Conservation (phyloP, 1,140 invertebrate species). For the Sesamia nonagrioides region DNA sequence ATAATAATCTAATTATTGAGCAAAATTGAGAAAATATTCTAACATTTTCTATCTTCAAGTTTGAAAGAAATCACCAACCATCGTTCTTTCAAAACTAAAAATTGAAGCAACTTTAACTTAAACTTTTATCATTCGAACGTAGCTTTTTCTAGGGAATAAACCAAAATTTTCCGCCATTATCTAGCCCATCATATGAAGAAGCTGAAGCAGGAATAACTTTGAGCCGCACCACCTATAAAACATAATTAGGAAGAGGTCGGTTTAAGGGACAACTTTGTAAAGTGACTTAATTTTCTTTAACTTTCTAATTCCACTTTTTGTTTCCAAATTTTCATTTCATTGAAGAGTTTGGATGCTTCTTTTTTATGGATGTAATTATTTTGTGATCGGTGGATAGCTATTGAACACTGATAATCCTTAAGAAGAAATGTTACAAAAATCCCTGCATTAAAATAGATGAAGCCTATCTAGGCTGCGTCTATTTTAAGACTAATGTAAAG, state of each 20-base stretch:
- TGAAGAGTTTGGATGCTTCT: background rate
- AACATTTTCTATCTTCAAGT: too few relatives aligned
- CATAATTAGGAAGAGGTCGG: conserved; percentile 39
- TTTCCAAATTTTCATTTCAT: conserved; percentile 29
- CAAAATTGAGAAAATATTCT: too few relatives aligned
- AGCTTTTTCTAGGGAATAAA: conserved; percentile 7
- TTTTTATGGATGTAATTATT: conserved; percentile 19
- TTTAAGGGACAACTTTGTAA: conserved; percentile 16
- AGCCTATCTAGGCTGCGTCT: background rate
- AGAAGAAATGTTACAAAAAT: too few relatives aligned
- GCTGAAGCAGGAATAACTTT: conserved; percentile 7
- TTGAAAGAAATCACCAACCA: too few relatives aligned
- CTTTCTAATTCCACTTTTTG: conserved; percentile 38
- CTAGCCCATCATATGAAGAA: conserved; percentile 2
- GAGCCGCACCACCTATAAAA: conserved; percentile 35
- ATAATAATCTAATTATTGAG: too few relatives aligned
- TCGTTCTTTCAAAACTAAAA: too few relatives aligned
- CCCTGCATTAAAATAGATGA: too few relatives aligned
- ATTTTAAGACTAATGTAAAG: background rate
- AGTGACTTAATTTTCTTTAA: conserved; percentile 43
- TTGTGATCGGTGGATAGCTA: background rate
- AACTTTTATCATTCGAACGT: background rate
- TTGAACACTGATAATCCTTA: too few relatives aligned
- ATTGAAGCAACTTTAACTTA: background rate
- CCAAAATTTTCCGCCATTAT: conserved; percentile 16